Conservation (phyloP, 2,113 vertebrate genomes). For the Rhipidura dahli region DNA sequence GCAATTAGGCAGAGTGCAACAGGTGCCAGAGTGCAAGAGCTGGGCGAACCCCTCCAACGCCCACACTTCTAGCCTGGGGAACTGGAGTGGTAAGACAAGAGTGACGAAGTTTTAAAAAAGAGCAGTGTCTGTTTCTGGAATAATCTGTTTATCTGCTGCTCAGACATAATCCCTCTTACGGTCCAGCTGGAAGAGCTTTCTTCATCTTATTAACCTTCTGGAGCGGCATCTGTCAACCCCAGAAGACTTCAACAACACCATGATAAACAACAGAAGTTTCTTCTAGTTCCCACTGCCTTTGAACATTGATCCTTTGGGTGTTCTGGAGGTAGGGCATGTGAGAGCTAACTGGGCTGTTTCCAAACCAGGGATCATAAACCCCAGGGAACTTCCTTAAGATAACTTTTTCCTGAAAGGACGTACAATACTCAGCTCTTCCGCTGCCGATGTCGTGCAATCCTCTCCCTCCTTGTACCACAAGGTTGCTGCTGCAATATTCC, state of each 20-base stretch:
- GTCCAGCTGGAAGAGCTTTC: conserved; percentile 76
- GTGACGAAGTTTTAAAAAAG: conserved; percentile 74
- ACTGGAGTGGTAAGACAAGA: conserved; percentile 59
- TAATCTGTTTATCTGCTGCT: conserved; percentile 92
- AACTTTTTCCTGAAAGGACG: background rate
- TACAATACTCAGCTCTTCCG: background rate
- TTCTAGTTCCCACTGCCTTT: background rate
- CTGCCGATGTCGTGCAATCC: background rate
- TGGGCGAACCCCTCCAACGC: background rate
- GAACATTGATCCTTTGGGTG: background rate
- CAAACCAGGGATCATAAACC: background rate
- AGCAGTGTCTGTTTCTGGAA: conserved; percentile 80
- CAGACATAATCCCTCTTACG: conserved; percentile 90
- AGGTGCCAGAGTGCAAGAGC: background rate
- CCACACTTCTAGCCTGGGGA: background rate
- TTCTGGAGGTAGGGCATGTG: background rate
- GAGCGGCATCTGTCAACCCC: conserved; percentile 80
- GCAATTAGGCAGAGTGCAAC: background rate
- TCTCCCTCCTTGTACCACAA: background rate
- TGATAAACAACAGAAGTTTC: conserved; percentile 52
- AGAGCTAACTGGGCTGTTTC: background rate
- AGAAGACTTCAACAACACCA: conserved; percentile 25
- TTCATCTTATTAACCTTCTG: conserved; percentile 94
- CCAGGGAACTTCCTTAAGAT: background rate
- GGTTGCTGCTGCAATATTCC: background rate